Evolutionary conservation across 2,113 vertebrate species (phyloP).

Genomic region (Leptobrachium leishanense): DNA sequence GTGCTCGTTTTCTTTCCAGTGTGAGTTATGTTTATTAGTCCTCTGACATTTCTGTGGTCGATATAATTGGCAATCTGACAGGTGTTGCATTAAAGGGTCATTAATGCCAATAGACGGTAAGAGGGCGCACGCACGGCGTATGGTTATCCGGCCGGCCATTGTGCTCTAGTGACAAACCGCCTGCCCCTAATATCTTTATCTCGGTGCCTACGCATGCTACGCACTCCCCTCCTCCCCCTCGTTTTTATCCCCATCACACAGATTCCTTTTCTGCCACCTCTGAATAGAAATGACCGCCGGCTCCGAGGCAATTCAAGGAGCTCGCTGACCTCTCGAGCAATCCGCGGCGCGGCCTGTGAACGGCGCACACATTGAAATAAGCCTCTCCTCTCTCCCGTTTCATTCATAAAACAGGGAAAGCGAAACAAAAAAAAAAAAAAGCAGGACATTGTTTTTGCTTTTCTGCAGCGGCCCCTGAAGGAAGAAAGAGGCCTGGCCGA

Average conservation of each 20-base stretch:
- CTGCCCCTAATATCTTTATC: constrained; percentile 67
- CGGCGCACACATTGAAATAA: constrained; percentile 66
- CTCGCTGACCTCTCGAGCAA: constrained; percentile 69
- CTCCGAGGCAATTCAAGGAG: constrained; percentile 60
- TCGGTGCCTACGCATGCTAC: constrained; percentile 68
- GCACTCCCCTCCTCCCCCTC: constrained; percentile 20
- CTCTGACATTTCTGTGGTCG: too few species aligned
- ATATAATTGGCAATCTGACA: too few species aligned
- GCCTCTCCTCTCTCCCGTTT: constrained; percentile 63
- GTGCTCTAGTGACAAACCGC: constrained; percentile 49
- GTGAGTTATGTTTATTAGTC: too few species aligned
- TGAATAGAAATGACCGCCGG: constrained; percentile 66
- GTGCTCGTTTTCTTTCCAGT: too few species aligned
- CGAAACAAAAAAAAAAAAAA: constrained; percentile 56
- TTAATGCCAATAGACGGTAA: too few species aligned
- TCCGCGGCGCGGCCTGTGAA: constrained; percentile 64
- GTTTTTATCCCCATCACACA: constrained; percentile 38
- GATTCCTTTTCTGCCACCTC: constrained; percentile 60
- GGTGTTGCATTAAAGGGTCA: too few species aligned
- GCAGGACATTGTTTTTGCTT: constrained; percentile 62
- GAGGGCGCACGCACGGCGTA: too few species aligned
- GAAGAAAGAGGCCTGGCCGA: constrained; percentile 51
- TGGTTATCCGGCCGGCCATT: too few species aligned
- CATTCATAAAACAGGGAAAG: constrained; percentile 59
- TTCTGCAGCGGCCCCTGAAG: constrained; percentile 48